phyloP scores from a whole-genome alignment of 2,888 invertebrate species.

The Trichopria drosophilae region DNA sequence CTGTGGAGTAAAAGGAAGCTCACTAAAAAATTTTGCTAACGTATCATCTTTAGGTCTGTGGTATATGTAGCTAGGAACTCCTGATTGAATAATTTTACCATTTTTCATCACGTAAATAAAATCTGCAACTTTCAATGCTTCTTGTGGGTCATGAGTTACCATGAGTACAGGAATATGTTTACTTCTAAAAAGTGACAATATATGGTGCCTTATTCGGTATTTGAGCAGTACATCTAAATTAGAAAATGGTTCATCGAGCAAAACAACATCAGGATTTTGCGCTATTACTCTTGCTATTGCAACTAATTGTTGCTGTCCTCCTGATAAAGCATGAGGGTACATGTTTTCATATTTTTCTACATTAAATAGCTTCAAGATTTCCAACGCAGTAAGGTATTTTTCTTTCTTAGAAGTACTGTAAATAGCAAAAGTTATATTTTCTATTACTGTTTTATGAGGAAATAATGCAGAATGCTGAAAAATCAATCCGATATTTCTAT shows the following conservation, averaged over 20 bases:
- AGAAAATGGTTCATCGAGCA: slow-evolving; percentile 23
- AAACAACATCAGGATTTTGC: slow-evolving; percentile 22
- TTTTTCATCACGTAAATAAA: slow-evolving; percentile 23
- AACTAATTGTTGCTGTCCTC: slow-evolving; percentile 24
- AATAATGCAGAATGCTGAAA: slow-evolving; percentile 23
- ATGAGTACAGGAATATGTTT: slow-evolving; percentile 21
- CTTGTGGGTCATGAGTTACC: slow-evolving; percentile 24
- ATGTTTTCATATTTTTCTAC: slow-evolving; percentile 24
- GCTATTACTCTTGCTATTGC: slow-evolving; percentile 24
- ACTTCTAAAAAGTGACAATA: slow-evolving; percentile 24
- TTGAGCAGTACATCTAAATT: slow-evolving; percentile 22
- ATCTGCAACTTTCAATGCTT: slow-evolving; percentile 24
- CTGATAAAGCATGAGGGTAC: slow-evolving; percentile 22
- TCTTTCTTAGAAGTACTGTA: slow-evolving; percentile 22
- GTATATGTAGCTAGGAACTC: slow-evolving; percentile 22
- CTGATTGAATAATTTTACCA: slow-evolving; percentile 24
- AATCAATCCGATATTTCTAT: slow-evolving; percentile 20
- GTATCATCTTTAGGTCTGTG: slow-evolving; percentile 23
- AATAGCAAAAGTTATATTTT: slow-evolving; percentile 24
- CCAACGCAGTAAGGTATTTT: slow-evolving; percentile 22
- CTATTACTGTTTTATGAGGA: slow-evolving; percentile 23
- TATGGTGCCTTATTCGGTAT: slow-evolving; percentile 23
- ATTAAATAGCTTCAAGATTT: slow-evolving; percentile 23
- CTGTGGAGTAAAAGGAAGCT: slow-evolving; percentile 23
- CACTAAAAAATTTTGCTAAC: slow-evolving; percentile 21